Percentiles rank a stretch among this genome's conserved stretches.
phyloP scores from a whole-genome alignment of 35 echinoderm and acorn worm genomes.

The Ophioderma brevispina region DNA sequence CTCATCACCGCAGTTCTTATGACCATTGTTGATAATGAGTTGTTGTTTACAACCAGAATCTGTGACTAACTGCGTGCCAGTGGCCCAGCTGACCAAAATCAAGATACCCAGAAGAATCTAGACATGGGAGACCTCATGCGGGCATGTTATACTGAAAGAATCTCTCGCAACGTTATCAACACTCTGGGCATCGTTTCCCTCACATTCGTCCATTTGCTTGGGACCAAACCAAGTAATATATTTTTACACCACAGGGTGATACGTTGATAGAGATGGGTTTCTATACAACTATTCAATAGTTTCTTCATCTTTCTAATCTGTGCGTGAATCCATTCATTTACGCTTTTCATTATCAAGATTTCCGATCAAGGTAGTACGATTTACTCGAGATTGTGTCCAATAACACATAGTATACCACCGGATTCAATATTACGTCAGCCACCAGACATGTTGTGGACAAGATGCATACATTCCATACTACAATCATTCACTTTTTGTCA shows the following conservation, averaged over 20 bases:
- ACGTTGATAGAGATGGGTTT: conserved; percentile 52
- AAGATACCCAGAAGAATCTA: not conserved
- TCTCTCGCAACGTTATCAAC: conserved; percentile 66
- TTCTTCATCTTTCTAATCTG: conserved; percentile 61
- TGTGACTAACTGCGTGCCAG: conserved; percentile 36
- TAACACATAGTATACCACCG: too few relatives aligned
- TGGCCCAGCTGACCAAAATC: too few relatives aligned
- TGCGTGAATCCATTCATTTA: conserved; percentile 70
- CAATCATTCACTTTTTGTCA: too few relatives aligned
- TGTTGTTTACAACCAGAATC: conserved; percentile 87
- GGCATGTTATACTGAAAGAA: conserved; percentile 13
- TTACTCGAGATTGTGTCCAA: too few relatives aligned
- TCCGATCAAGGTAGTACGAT: too few relatives aligned
- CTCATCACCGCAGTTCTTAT: conserved; percentile 81
- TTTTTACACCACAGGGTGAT: conserved; percentile 53
- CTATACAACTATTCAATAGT: conserved; percentile 43
- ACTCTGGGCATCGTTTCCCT: conserved; percentile 79
- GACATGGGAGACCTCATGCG: not conserved
- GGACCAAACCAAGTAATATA: conserved; percentile 75
- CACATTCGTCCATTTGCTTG: conserved; percentile 81
- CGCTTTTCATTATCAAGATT: conserved; percentile 58
- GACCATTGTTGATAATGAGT: conserved; percentile 75
- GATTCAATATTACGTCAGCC: too few relatives aligned
- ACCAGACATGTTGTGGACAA: too few relatives aligned
- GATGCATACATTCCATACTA: too few relatives aligned